Conservation (phyloP, 2,797 vertebrate species). For the Perodicticus potto region DNA sequence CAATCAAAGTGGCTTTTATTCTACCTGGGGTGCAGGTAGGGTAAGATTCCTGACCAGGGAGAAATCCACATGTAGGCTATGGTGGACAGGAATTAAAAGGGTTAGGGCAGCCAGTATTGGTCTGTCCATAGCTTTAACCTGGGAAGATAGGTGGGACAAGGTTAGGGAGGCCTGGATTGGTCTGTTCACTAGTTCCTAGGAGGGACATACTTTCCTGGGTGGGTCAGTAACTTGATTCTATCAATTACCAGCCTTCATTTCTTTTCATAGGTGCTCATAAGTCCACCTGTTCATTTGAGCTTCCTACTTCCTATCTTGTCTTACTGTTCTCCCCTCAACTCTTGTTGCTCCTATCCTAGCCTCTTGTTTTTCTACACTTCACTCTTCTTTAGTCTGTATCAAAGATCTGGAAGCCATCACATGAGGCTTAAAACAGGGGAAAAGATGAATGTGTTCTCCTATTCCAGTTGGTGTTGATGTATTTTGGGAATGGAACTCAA, state of each 20-base stretch:
- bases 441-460: background rate
- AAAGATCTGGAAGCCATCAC: background rate
- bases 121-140: no score
- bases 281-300: background rate
- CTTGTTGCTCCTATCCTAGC: background rate
- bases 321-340: background rate
- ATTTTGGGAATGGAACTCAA: conserved; percentile 36
- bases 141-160: no score
- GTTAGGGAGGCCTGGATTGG: no score
- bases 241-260: background rate
- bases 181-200: no score
- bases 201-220: no score
- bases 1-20: no score
- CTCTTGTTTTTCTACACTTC: background rate
- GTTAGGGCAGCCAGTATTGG: no score
- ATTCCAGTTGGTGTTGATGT: background rate
- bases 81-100: no score
- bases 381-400: background rate
- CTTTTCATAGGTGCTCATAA: background rate
- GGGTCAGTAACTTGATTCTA: no score
- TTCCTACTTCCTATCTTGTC: background rate
- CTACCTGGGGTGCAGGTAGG: no score
- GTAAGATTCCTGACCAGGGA: no score
- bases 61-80: no score
- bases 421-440: background rate